phyloP scores from a whole-genome alignment of 1,140 invertebrate genomes.

The Eriocheir sinensis region DNA sequence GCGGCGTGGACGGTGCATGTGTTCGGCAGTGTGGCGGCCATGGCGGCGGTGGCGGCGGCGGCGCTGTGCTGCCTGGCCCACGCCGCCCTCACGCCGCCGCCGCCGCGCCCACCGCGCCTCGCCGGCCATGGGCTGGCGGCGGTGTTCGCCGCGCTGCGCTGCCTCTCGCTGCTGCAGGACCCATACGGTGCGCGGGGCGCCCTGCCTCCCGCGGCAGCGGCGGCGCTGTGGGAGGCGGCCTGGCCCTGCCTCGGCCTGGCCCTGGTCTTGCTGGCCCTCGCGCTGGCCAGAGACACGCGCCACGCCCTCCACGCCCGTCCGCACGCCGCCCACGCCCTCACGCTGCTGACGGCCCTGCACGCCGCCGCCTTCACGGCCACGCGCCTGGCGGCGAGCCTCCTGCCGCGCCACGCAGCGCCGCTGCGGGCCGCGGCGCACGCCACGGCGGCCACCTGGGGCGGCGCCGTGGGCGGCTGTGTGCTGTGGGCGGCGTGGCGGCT shows the following conservation, averaged over 20 bases:
- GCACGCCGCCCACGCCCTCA: conserved; percentile 46
- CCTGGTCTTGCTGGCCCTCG: conserved; percentile 43
- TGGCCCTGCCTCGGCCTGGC: conserved; percentile 59
- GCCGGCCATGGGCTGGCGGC: background rate
- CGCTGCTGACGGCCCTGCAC: conserved; percentile 48
- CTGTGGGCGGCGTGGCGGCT: conserved; percentile 61
- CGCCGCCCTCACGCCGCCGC: background rate
- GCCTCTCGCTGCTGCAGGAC: conserved; percentile 21
- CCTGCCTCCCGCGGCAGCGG: background rate
- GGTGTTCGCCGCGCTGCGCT: conserved; percentile 36
- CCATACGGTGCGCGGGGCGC: background rate
- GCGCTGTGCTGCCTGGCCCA: conserved; percentile 30
- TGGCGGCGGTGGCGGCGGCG: conserved; percentile 36
- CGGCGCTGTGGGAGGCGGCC: background rate
- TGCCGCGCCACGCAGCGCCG: background rate
- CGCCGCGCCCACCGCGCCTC: conserved; percentile 36
- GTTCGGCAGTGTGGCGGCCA: conserved; percentile 16
- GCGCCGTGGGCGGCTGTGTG: background rate
- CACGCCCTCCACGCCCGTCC: background rate
- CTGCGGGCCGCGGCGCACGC: conserved; percentile 40
- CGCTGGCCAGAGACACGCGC: background rate
- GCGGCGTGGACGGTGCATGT: conserved; percentile 60
- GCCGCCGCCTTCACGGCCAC: background rate
- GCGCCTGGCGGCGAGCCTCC: conserved; percentile 30
- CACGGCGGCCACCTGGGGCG: conserved; percentile 51